phyloP scores from a whole-genome alignment of 2,113 vertebrate genomes.

The Lichenostomus cassidix region DNA sequence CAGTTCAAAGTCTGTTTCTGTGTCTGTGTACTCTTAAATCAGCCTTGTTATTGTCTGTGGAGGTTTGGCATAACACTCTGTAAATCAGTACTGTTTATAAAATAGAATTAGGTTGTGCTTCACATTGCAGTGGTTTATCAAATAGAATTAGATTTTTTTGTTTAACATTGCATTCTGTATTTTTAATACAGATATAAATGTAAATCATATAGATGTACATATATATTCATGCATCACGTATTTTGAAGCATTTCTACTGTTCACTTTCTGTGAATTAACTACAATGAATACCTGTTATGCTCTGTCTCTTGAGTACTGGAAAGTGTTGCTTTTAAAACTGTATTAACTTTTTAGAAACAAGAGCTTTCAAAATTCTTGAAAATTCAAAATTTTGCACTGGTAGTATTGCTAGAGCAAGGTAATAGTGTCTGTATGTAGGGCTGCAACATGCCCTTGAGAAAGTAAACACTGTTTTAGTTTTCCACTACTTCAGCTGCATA shows the following conservation, averaged over 20 bases:
- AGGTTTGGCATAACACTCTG: not conserved
- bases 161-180: not conserved
- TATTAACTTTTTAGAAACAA: not conserved
- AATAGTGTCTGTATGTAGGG: not conserved
- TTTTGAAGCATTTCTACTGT: not conserved
- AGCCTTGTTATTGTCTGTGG: not conserved
- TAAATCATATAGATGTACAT: not conserved
- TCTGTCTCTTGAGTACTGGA: not conserved
- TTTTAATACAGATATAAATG: not conserved
- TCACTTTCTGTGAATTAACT: not conserved
- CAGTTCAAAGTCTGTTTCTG: not conserved
- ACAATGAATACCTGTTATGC: not conserved
- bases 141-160: not conserved
- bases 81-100: not conserved
- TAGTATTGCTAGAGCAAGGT: not conserved
- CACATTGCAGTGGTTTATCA: not conserved
- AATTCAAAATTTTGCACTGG: not conserved
- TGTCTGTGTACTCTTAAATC: not conserved
- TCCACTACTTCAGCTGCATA: not conserved
- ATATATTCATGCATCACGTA: accelerated
- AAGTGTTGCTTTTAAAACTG: not conserved
- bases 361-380: not conserved
- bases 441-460: not conserved
- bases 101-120: not conserved
- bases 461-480: not conserved